A percentile compares a stretch with the other conserved stretches of the same genome.
phyloP scores from a whole-genome alignment of 1,140 invertebrate genomes.

The Aphidius gifuensis region DNA sequence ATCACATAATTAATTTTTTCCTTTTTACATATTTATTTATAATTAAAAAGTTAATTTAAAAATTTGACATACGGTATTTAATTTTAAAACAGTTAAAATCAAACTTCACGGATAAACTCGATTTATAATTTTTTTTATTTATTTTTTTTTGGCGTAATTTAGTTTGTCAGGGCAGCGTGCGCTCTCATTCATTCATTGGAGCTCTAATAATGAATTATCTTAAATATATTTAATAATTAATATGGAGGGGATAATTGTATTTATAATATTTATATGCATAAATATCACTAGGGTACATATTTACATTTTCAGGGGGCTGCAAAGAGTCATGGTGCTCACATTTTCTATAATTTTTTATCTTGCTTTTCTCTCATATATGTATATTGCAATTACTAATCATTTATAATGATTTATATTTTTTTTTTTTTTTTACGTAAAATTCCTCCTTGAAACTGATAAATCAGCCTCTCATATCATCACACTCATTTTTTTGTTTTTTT shows the following conservation, averaged over 20 bases:
- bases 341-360: conserved; percentile 25
- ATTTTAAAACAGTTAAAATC: background rate
- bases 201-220: conserved; percentile 38
- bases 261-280: conserved; percentile 46
- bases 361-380: conserved; percentile 21
- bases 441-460: background rate
- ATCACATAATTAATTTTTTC: conserved; percentile 6
- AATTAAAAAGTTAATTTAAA: background rate
- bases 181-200: conserved; percentile 2
- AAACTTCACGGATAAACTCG: background rate
- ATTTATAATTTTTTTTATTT: conserved; percentile 2
- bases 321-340: conserved; percentile 44
- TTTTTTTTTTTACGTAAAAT: too few species aligned
- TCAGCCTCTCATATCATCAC: conserved; percentile 3
- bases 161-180: conserved; percentile 2
- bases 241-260: conserved; percentile 44
- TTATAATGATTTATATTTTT: conserved; percentile 15
- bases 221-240: conserved; percentile 53
- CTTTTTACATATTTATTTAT: conserved; percentile 3
- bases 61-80: background rate
- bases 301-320: conserved; percentile 44
- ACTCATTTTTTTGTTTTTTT: background rate
- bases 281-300: conserved; percentile 56
- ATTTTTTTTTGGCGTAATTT: background rate
- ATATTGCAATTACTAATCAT: conserved; percentile 44